A percentile compares a stretch with the other conserved stretches of the same genome.
phyloP scores from a whole-genome alignment of 2,888 invertebrate species.

The Stenotaenia linearis region DNA sequence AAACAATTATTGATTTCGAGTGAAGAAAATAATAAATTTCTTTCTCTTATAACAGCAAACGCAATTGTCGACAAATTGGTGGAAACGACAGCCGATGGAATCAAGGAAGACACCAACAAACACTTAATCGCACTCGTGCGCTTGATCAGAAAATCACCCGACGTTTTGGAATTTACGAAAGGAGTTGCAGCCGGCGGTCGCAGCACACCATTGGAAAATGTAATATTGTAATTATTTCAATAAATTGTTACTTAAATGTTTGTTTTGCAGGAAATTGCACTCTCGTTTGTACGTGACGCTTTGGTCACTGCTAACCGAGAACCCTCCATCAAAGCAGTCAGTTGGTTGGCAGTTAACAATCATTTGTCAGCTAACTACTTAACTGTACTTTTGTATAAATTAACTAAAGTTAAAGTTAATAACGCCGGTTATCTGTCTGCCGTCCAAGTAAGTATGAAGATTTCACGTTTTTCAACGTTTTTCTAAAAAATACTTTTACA shows the following conservation, averaged over 20 bases:
- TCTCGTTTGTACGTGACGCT: constrained; percentile 5
- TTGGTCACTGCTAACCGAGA: constrained; percentile 21
- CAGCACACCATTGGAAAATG: not conserved
- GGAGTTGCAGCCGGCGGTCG: not conserved
- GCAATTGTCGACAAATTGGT: constrained; percentile 36
- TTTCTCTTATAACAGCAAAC: constrained; percentile 17
- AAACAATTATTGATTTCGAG: not conserved
- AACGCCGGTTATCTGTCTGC: not conserved
- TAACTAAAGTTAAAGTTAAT: constrained; percentile 1
- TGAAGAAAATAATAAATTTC: not conserved
- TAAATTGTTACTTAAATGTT: not conserved
- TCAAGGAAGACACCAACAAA: constrained; percentile 32
- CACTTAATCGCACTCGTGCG: constrained; percentile 36
- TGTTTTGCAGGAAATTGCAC: constrained; percentile 1
- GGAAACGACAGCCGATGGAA: constrained; percentile 32
- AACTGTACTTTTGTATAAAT: not conserved
- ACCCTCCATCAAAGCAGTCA: constrained; percentile 16
- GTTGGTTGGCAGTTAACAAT: not conserved
- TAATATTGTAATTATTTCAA: not conserved
- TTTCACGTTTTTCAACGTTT: not conserved
- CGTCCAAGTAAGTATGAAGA: not conserved
- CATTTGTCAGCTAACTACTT: constrained; percentile 27
- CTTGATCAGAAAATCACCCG: constrained; percentile 30
- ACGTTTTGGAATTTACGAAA: constrained; percentile 33
- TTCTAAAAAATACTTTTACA: no score